phyloP scores from a whole-genome alignment of 2,113 vertebrate species.

The Carettochelys insculpta region DNA sequence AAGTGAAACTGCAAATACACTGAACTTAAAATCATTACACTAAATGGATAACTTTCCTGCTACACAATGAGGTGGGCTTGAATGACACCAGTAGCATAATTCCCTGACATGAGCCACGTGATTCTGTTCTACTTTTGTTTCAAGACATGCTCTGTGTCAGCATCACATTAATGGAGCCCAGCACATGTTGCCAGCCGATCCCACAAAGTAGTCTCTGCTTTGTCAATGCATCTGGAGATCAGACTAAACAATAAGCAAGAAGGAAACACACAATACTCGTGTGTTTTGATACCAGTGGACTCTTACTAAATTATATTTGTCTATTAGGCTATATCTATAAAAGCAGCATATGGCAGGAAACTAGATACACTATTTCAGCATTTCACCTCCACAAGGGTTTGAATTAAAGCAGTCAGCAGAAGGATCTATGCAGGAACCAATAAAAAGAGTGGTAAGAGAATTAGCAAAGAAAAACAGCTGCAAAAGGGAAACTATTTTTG shows the following conservation, averaged over 20 bases:
- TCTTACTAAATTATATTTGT: not conserved
- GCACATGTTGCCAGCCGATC: accelerated
- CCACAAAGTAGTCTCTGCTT: not conserved
- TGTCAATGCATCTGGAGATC: accelerated
- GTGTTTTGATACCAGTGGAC: accelerated
- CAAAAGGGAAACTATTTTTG: not conserved
- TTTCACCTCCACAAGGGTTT: too few species aligned
- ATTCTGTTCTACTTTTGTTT: not conserved
- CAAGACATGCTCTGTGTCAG: not conserved
- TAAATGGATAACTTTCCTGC: not conserved
- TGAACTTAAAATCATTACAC: not conserved
- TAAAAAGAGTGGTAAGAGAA: not conserved
- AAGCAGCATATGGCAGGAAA: not conserved
- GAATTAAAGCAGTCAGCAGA: not conserved
- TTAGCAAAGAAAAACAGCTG: not conserved
- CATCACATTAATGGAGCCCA: not conserved
- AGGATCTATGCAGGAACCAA: not conserved
- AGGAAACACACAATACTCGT: not conserved
- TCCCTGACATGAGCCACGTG: not conserved
- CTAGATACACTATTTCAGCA: not conserved
- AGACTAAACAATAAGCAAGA: not conserved
- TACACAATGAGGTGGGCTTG: not conserved
- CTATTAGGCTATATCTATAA: not conserved
- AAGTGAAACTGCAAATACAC: not conserved
- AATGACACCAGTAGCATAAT: not conserved